Evolutionary conservation across 2,888 invertebrate species (phyloP).

Genomic region (Germaria angustata): DNA sequence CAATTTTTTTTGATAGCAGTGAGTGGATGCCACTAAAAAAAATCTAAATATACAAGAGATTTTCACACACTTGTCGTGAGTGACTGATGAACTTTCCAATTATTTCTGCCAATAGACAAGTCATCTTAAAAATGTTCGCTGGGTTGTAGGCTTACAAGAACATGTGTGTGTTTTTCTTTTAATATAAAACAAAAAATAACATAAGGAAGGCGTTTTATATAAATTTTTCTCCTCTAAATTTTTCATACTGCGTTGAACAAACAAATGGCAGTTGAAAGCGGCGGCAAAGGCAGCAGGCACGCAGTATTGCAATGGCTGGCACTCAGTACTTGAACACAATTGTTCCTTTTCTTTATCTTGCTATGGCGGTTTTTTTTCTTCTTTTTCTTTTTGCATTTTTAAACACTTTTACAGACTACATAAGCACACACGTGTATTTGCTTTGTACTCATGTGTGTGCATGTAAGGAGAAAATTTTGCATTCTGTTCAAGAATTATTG

Average conservation of each 20-base stretch:
- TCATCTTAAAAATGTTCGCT: too few species aligned
- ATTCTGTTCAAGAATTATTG: constrained; percentile 58
- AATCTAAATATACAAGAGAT: too few species aligned
- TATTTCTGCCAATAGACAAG: too few species aligned
- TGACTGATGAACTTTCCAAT: too few species aligned
- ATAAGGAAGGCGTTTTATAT: constrained; percentile 59
- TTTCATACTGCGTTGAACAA: constrained; percentile 59
- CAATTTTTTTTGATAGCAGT: too few species aligned
- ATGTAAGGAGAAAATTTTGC: constrained; percentile 37
- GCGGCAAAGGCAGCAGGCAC: constrained; percentile 43
- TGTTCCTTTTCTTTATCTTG: constrained; percentile 3
- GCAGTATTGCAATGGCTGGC: constrained; percentile 59
- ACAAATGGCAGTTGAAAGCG: constrained; percentile 62
- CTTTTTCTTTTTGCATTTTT: not conserved
- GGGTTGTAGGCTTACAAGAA: not conserved
- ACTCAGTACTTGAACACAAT: not conserved
- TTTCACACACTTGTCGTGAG: too few species aligned
- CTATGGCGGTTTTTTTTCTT: not conserved
- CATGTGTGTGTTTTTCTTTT: not conserved
- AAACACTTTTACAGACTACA: not conserved
- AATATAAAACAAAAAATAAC: constrained; percentile 27
- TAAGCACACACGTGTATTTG: not conserved
- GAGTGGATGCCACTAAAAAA: too few species aligned
- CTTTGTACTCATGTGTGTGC: not conserved
- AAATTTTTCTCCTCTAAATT: constrained; percentile 16